Conservation (phyloP, 2,888 invertebrate species). For the Cephus spinipes region DNA sequence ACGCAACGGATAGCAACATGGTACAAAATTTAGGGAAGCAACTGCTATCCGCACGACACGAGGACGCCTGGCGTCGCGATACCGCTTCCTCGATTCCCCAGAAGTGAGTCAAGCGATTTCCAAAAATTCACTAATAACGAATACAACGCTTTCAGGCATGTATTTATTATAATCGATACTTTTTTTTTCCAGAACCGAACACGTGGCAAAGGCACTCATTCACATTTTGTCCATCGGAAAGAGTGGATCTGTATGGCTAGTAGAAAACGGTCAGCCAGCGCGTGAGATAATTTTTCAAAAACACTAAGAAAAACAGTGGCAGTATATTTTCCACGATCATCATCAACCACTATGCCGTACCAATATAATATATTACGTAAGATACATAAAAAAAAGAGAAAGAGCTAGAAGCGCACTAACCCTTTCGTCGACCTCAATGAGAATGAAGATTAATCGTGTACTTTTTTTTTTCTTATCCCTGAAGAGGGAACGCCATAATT, state of each 20-base stretch:
- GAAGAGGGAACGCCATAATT: not conserved
- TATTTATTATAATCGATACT: conserved; percentile 7
- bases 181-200: conserved; percentile 71
- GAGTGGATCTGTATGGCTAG: conserved; percentile 80
- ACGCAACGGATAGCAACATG: conserved; percentile 76
- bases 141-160: not conserved
- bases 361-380: not conserved
- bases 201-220: conserved; percentile 76
- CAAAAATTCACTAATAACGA: not conserved
- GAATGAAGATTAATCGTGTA: not conserved
- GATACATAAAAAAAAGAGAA: not conserved
- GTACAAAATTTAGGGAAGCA: conserved; percentile 77
- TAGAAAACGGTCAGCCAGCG: conserved; percentile 76
- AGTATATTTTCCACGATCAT: not conserved
- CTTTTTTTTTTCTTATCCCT: not conserved
- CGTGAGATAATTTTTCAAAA: conserved; percentile 69
- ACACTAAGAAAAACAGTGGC: conserved; percentile 37
- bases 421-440: not conserved
- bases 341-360: not conserved
- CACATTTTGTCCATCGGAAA: conserved; percentile 76
- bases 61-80: conserved; percentile 79
- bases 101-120: conserved; percentile 68
- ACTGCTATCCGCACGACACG: conserved; percentile 78
- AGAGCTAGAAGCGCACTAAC: not conserved
- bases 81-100: conserved; percentile 74